Evolutionary conservation across 2,888 invertebrate genomes (phyloP), one percentile per base, ranked within the genome.

Genomic region (Timandra comae): DNA sequence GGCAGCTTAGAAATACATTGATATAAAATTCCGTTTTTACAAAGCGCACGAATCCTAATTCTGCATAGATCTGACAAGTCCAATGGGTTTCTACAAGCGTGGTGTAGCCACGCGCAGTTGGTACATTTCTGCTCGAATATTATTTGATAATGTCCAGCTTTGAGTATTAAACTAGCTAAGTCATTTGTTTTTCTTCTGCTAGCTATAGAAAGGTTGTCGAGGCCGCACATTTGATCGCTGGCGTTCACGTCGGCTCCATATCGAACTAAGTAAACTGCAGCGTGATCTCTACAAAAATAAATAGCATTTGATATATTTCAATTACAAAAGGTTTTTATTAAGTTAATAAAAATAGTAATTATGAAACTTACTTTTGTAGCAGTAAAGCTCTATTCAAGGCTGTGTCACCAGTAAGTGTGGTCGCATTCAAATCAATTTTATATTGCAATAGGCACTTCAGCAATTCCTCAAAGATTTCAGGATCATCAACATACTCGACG

Each of bases 161-260:
- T 79, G 7, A 84, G 43, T 13, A 86, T 63, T 57, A 86, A 64
- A 5, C 52, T 56, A 1, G 77, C 77, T 22, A 86, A 59, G 26
- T 54, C 52, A 30, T 52, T 50, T 6, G 71, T 61, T 22, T 59
- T 51, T 24, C 75, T 59, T 34, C 81, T 72, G 41, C 86, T 82
- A 6, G 88, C 88, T 45, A 88, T 76, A 9, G 86, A 79, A 27
- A 90, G 61, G 53, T 88, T 88, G 47, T 89, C 89, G 33, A 89
- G 75, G 3, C 75, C 76, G 43, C 84, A 87, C 1, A 86, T 78
- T 35, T 88, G 74, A 50, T 89, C 88, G 41, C 87, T 85, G 2
- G 86, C 68, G 58, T 90, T 91, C 0, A 90, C 89, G 52, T 91
- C 88, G 6, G 89, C 89, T 19, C 91, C 91, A 43, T 90, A 86